Evolutionary conservation across 2,888 invertebrate species (phyloP).

Genomic region (Cryptocephalus primarius): DNA sequence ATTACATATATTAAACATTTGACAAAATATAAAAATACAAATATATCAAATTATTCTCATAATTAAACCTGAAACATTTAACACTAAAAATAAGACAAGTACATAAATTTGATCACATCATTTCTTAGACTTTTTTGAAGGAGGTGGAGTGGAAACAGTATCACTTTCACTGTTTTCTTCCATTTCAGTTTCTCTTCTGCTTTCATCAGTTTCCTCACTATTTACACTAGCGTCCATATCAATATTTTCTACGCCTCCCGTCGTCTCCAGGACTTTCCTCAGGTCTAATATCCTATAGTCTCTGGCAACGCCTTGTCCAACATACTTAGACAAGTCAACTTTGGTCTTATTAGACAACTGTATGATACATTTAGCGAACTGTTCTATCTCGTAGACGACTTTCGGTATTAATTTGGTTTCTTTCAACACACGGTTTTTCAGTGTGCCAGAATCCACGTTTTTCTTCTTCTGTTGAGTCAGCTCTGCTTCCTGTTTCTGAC

Average conservation of each 20-base stretch:
- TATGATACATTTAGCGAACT: slow-evolving; percentile 48
- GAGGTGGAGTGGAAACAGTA: slow-evolving; percentile 10
- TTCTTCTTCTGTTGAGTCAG: slow-evolving; percentile 26
- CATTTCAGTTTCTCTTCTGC: slow-evolving; percentile 6
- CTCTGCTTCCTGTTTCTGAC: slow-evolving; percentile 30
- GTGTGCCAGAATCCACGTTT: slow-evolving; percentile 20
- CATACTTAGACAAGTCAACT: slow-evolving; percentile 43
- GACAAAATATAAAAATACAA: too few species aligned
- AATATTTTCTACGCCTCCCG: slow-evolving; percentile 3
- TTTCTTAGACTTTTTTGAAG: slow-evolving; percentile 13
- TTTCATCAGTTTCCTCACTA: slow-evolving; percentile 2
- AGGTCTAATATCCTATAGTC: slow-evolving; percentile 49
- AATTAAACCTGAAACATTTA: too few species aligned
- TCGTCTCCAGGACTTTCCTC: slow-evolving; percentile 41
- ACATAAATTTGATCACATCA: slow-evolving; percentile 1
- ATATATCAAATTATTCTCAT: too few species aligned
- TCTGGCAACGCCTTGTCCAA: slow-evolving; percentile 51
- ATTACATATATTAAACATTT: too few species aligned
- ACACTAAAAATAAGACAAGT: too few species aligned
- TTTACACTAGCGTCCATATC: neutral
- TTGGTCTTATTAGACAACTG: slow-evolving; percentile 49
- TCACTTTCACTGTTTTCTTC: slow-evolving; percentile 3
- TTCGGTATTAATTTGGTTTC: slow-evolving; percentile 55
- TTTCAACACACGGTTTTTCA: slow-evolving; percentile 43
- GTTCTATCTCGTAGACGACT: slow-evolving; percentile 53